Evolutionary conservation across 1,140 invertebrate species (phyloP).

Genomic region (Monomorium pharaonis): DNA sequence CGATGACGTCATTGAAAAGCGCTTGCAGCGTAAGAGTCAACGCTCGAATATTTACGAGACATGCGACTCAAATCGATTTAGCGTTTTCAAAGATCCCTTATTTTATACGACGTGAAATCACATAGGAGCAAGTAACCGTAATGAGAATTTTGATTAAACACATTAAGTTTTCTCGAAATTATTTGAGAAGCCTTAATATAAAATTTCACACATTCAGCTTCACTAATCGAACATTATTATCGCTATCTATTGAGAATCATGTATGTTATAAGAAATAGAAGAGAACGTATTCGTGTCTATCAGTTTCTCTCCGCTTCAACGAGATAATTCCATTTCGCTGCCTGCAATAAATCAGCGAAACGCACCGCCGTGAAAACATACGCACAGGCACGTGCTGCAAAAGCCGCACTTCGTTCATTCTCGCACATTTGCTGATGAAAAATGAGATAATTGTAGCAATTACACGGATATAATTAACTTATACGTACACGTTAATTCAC

Average conservation of each 20-base stretch:
- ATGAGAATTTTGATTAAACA: background rate
- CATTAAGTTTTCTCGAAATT: background rate
- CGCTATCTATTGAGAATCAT: background rate
- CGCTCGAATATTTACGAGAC: background rate
- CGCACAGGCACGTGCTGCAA: background rate
- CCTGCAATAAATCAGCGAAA: slow-evolving; percentile 34
- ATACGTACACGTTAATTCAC: background rate
- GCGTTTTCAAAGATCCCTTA: background rate
- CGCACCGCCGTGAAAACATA: background rate
- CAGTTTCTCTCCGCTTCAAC: slow-evolving; percentile 34
- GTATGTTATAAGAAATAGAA: background rate
- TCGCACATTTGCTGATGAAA: background rate
- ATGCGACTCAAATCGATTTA: background rate
- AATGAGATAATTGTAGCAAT: slow-evolving; percentile 41
- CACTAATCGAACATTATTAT: background rate
- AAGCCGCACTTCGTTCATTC: background rate
- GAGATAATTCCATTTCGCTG: slow-evolving; percentile 35
- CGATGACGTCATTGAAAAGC: background rate
- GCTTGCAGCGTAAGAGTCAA: background rate
- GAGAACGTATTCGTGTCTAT: slow-evolving; percentile 18
- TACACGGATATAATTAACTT: slow-evolving; percentile 33
- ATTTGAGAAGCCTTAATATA: background rate
- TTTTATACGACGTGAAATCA: background rate
- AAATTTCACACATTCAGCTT: background rate
- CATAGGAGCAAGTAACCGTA: background rate